Percentiles rank a stretch among this genome's conserved stretches.
Conservation (phyloP, 1,140 invertebrate species). For the Macrotrachela quadricornifera region DNA sequence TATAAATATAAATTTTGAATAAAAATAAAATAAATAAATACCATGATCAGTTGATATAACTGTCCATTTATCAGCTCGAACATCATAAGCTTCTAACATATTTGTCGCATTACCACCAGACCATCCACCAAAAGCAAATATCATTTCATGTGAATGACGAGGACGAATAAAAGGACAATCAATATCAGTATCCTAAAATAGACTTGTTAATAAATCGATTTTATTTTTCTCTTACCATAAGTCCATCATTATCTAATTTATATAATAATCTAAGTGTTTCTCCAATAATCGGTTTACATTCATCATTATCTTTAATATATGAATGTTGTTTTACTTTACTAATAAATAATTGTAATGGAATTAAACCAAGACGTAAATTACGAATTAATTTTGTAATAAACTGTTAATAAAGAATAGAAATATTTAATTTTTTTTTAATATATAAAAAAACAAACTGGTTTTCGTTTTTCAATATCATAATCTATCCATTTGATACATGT, state of each 20-base stretch:
- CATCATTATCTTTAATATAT: conserved; percentile 39
- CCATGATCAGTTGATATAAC: no score
- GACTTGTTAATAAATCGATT: conserved; percentile 1
- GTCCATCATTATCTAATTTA: conserved; percentile 34
- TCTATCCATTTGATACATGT: conserved; percentile 31
- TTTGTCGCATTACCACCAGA: conserved; percentile 45
- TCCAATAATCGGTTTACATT: conserved; percentile 46
- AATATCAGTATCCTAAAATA: background rate
- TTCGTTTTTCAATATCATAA: conserved; percentile 26
- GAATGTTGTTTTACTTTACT: conserved; percentile 34
- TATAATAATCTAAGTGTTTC: conserved; percentile 49
- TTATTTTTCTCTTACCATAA: conserved; percentile 9
- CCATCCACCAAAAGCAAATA: conserved; percentile 50
- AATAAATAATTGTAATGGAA: background rate
- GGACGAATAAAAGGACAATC: conserved; percentile 20
- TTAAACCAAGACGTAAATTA: background rate
- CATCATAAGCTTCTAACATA: conserved; percentile 51
- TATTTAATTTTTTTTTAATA: background rate
- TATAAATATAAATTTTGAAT: no score
- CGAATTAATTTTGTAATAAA: background rate
- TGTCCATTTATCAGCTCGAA: no score
- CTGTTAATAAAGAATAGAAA: background rate
- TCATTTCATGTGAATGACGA: conserved; percentile 34
- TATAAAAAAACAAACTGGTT: background rate
- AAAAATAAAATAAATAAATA: no score